Base-by-base conservation (phyloP, 2,113 vertebrate genomes). In the Pteropus alecto region DNA sequence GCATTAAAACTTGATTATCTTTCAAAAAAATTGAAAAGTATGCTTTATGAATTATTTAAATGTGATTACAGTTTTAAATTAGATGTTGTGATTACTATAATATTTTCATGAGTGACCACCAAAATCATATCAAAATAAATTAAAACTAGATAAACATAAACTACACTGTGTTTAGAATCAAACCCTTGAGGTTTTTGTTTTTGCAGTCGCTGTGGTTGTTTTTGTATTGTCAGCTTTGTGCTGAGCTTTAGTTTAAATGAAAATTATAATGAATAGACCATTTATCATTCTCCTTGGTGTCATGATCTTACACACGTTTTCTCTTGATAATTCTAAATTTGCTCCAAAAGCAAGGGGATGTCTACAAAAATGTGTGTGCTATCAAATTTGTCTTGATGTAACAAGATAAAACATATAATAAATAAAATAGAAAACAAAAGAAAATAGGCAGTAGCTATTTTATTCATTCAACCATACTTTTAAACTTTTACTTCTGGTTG, bases 31-130 rank as follows among this genome's bases (percentile, higher is more conserved):
- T 7, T 74, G 95, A 94, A 86, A 96, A 88, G 43, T 82, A 76
- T 76, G 43, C 15, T 63, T 83, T 91, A 67, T 90, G 26, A 94
- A 87, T 85, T 92, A 94, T 71, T 71, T 77, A 94, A 92, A 88
- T 82, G 28, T 88, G 18, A 96, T 82, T 97, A 71, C 16, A n/a
- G 73, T 63, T 94, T 93, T 84, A 94, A 96, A 94, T 77, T 90
- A 95, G 51, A 92, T 88, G 12, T 33, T 63, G 51, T 51, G 28
- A 94, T 83, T 87, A 35, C 12, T 70, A 58, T 54, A 86, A 78
- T 84, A 85, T 81, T 97, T 96, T 90, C 71, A 48, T 82, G 58
- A 90, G 48, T 97, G 88, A 76, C 51, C 93, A 96, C 46, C 73
- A 78, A 87, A 71, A 77, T 96, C 10, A 87, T 22, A 94, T 76